Conservation (phyloP, 2,888 invertebrate genomes). For the Hemistola chrysoprasaria region DNA sequence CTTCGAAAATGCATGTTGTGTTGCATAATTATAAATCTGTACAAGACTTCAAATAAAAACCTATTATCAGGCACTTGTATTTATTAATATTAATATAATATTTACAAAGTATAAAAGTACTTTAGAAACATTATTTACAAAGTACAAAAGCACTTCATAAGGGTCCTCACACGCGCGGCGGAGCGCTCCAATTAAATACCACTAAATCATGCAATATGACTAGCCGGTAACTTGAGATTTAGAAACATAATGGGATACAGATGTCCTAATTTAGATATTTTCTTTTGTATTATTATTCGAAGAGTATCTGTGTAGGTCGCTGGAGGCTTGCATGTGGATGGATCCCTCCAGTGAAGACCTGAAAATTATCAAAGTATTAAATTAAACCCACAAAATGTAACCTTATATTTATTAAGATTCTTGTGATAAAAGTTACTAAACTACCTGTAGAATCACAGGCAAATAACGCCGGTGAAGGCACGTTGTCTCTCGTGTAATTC, state of each 20-base stretch:
- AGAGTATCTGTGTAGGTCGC: slow-evolving; percentile 90
- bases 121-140: too few species aligned
- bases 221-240: slow-evolving; percentile 44
- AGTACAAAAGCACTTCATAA: too few species aligned
- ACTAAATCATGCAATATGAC: too few species aligned
- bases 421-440: background rate
- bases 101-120: too few species aligned
- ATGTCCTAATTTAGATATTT: slow-evolving; percentile 88
- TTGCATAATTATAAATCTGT: too few species aligned
- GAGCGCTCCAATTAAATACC: too few species aligned
- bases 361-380: slow-evolving; percentile 7
- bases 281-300: slow-evolving; percentile 89
- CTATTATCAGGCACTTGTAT: slow-evolving; percentile 42
- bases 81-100: slow-evolving; percentile 37
- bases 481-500: slow-evolving; percentile 94
- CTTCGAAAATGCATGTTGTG: too few species aligned
- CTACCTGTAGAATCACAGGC: slow-evolving; percentile 84
- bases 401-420: too few species aligned
- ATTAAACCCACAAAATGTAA: background rate
- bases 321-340: slow-evolving; percentile 85
- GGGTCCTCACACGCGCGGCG: too few species aligned
- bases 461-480: slow-evolving; percentile 92
- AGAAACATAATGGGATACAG: slow-evolving; percentile 89
- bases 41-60: too few species aligned
- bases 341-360: slow-evolving; percentile 90